A percentile compares a stretch with the other conserved stretches of the same genome.
These are phyloP conservation scores for Scolanthus callimorphus DNA, from an alignment of 92 coral and sea anemone species.

Conservation along the genomic window DNA sequence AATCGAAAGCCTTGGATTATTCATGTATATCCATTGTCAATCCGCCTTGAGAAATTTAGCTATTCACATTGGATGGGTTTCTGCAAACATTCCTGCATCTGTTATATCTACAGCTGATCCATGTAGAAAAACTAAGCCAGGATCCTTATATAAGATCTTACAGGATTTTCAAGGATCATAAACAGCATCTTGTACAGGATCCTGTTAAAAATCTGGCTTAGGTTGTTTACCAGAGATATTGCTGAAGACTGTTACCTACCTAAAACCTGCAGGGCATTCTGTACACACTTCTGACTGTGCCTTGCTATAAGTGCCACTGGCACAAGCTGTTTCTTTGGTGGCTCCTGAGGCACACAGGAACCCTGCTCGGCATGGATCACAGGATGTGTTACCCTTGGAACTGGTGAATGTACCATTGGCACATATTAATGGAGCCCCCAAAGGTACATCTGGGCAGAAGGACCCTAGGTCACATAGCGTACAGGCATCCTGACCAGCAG, in stretches of 20 bases:
- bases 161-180: too few relatives aligned
- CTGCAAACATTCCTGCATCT: too few relatives aligned
- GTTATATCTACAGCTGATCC: too few relatives aligned
- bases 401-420: conserved; percentile 76
- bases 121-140: too few relatives aligned
- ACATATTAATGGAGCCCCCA: conserved; percentile 66
- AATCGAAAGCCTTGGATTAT: too few relatives aligned
- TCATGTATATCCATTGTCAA: too few relatives aligned
- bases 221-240: not conserved
- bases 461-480: conserved; percentile 62
- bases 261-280: conserved; percentile 90
- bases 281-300: conserved; percentile 72
- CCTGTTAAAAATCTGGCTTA: not conserved
- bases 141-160: too few relatives aligned
- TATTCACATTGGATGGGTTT: too few relatives aligned
- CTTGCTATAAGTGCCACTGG: conserved; percentile 86
- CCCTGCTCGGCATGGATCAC: conserved; percentile 75
- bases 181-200: not conserved
- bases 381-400: conserved; percentile 48
- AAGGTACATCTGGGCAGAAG: conserved; percentile 58
- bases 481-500: conserved; percentile 61
- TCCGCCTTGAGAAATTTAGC: too few relatives aligned
- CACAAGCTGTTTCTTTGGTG: conserved; percentile 51
- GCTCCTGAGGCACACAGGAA: conserved; percentile 65
- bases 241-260: conserved; percentile 27